phyloP scores from a whole-genome alignment of 1,140 invertebrate genomes.

The Halyomorpha halys region DNA sequence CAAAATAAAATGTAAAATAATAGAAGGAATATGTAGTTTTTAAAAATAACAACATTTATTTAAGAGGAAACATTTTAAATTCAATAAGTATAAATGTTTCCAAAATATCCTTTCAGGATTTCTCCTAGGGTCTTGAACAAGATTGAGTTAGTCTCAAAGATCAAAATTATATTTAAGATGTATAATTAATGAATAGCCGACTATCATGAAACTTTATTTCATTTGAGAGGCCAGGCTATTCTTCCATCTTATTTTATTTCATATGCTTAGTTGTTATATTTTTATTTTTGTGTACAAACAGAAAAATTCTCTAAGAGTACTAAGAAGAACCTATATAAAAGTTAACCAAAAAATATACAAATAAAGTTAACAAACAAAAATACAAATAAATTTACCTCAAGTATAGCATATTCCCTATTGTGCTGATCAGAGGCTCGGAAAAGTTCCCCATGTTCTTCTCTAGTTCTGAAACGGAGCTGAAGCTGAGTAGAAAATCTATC shows the following conservation, averaged over 20 bases:
- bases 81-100: too few relatives aligned
- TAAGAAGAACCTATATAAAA: neutral
- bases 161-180: neutral
- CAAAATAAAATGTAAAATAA: constrained; percentile 18
- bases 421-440: constrained; percentile 89
- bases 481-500: constrained; percentile 85
- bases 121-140: neutral
- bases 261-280: too few relatives aligned
- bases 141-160: neutral
- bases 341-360: neutral
- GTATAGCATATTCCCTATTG: constrained; percentile 85
- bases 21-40: too few relatives aligned
- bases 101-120: too few relatives aligned
- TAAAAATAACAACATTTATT: neutral
- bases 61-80: too few relatives aligned
- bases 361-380: too few relatives aligned
- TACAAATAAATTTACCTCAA: constrained; percentile 54
- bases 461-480: constrained; percentile 82
- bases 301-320: too few relatives aligned
- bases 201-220: too few relatives aligned
- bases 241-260: too few relatives aligned
- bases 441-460: constrained; percentile 82
- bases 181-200: too few relatives aligned
- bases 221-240: too few relatives aligned
- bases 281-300: too few relatives aligned